These are phyloP conservation scores for Philereme transversata DNA, from an alignment of 2,888 invertebrate genomes.

Conservation along the genomic window DNA sequence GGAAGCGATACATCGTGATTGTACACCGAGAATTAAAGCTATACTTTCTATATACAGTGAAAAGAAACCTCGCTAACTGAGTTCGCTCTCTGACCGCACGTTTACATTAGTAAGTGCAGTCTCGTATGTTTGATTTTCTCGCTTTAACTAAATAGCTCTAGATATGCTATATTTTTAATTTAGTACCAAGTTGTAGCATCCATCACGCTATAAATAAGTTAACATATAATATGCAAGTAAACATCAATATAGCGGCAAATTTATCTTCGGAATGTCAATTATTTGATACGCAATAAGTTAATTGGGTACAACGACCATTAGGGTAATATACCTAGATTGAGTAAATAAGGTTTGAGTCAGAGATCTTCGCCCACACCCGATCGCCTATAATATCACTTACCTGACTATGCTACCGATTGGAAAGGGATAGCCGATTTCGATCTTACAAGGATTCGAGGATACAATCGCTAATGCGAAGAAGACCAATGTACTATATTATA, in stretches of 20 bases:
- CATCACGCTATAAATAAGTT: conserved; percentile 2
- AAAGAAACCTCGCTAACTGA: conserved; percentile 2
- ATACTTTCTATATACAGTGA: background rate
- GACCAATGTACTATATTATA: background rate
- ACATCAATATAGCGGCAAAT: background rate
- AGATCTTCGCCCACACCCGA: conserved; percentile 53
- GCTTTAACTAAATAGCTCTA: background rate
- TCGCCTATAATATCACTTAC: conserved; percentile 25
- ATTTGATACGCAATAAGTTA: conserved; percentile 47
- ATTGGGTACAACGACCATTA: conserved; percentile 48
- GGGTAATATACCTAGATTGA: conserved; percentile 38
- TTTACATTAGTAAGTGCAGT: conserved; percentile 4
- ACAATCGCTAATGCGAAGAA: conserved; percentile 5
- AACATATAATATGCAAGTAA: conserved; percentile 1
- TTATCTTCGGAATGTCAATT: conserved; percentile 34
- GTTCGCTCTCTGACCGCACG: conserved; percentile 1
- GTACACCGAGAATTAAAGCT: conserved; percentile 9
- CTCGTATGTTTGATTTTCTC: conserved; percentile 5
- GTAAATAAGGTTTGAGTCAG: conserved; percentile 44
- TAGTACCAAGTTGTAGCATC: too few species aligned
- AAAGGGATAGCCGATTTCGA: conserved; percentile 7
- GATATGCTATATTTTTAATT: background rate
- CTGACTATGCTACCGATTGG: background rate
- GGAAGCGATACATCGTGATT: conserved; percentile 16
- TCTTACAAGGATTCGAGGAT: conserved; percentile 8